phyloP scores from a whole-genome alignment of 1,140 invertebrate genomes.

The Rhynchophorus ferrugineus region DNA sequence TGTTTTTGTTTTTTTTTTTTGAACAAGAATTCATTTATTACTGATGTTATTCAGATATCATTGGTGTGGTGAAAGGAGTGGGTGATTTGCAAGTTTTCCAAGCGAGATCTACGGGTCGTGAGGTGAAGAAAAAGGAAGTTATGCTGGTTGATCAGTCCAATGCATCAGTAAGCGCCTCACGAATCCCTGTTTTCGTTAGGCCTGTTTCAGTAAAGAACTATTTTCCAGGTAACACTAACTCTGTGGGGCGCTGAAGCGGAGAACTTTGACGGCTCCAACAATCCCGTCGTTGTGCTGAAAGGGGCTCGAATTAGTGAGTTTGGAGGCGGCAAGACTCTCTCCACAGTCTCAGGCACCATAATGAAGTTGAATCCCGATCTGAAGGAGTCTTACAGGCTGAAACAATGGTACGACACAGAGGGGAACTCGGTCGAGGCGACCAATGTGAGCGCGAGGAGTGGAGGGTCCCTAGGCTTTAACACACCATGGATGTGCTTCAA shows the following conservation, averaged over 20 bases:
- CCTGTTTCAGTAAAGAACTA: not conserved
- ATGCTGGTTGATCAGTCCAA: constrained; percentile 79
- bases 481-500: constrained; percentile 61
- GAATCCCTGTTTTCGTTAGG: not conserved
- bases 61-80: constrained; percentile 77
- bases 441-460: constrained; percentile 55
- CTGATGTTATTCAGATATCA: constrained; percentile 63
- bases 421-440: constrained; percentile 53
- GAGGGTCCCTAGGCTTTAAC: constrained; percentile 41
- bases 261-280: constrained; percentile 65
- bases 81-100: constrained; percentile 66
- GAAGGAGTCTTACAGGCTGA: constrained; percentile 72
- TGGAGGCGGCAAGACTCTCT: constrained; percentile 63
- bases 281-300: constrained; percentile 81
- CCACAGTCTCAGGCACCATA: constrained; percentile 49
- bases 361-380: constrained; percentile 83
- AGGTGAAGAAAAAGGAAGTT: constrained; percentile 86
- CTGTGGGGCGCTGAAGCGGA: constrained; percentile 79
- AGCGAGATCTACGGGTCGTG: constrained; percentile 64
- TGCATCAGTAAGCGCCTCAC: constrained; percentile 55
- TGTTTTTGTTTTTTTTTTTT: constrained; percentile 21
- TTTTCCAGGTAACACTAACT: constrained; percentile 52
- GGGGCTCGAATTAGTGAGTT: constrained; percentile 67
- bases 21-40: not conserved
- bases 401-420: constrained; percentile 82